phyloP scores from a whole-genome alignment of 2,888 invertebrate genomes.

The Anoncus sp. region DNA sequence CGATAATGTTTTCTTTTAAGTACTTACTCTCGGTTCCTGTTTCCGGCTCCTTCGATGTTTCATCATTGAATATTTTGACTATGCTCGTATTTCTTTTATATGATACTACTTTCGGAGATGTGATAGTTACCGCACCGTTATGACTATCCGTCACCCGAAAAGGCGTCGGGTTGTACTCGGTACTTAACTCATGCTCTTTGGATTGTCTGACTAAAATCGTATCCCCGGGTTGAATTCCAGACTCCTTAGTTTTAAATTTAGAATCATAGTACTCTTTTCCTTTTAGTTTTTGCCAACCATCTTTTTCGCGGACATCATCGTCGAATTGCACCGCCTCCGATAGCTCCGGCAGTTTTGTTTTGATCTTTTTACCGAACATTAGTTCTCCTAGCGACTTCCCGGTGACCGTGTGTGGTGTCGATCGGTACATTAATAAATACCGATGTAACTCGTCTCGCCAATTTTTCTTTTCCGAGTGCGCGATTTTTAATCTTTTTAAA shows the following conservation, averaged over 20 bases:
- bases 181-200: slow-evolving; percentile 32
- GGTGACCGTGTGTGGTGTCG: slow-evolving; percentile 15
- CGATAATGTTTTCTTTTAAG: not conserved
- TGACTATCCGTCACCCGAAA: slow-evolving; percentile 17
- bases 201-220: slow-evolving; percentile 14
- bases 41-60: not conserved
- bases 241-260: slow-evolving; percentile 13
- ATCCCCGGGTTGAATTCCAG: slow-evolving; percentile 14
- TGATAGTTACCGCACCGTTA: slow-evolving; percentile 5
- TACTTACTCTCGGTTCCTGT: not conserved
- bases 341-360: slow-evolving; percentile 18
- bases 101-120: not conserved
- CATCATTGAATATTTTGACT: slow-evolving; percentile 14
- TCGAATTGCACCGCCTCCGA: not conserved
- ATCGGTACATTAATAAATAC: slow-evolving; percentile 61
- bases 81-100: slow-evolving; percentile 13
- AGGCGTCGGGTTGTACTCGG: slow-evolving; percentile 9
- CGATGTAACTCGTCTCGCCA: slow-evolving; percentile 50
- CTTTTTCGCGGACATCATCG: slow-evolving; percentile 1
- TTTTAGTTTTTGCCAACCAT: slow-evolving; percentile 12
- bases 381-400: slow-evolving; percentile 4
- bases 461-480: slow-evolving; percentile 45
- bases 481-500: slow-evolving; percentile 65
- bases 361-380: slow-evolving; percentile 1
- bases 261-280: slow-evolving; percentile 23